Percentiles rank a stretch among this genome's conserved stretches.
Evolutionary conservation across 2,888 invertebrate genomes (phyloP).

Genomic region (Aphidius colemani): DNA sequence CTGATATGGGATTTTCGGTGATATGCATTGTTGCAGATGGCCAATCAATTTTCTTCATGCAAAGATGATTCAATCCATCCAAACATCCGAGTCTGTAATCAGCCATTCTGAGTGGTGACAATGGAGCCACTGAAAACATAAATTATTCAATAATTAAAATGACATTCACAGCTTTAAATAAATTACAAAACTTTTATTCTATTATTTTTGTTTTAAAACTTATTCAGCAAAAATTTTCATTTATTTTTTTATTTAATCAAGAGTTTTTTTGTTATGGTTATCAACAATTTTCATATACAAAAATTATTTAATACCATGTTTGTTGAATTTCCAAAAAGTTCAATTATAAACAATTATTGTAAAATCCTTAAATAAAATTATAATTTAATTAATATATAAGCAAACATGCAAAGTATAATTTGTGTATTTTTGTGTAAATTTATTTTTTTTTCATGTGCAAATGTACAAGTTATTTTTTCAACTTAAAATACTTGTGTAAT

Average conservation of each 20-base stretch:
- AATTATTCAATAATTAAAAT: conserved; percentile 31
- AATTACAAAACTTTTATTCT: conserved; percentile 11
- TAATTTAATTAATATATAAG: conserved; percentile 43
- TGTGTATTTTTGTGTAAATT: conserved; percentile 27
- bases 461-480: conserved; percentile 28
- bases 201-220: background rate
- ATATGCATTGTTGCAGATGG: conserved; percentile 74
- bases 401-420: conserved; percentile 52
- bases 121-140: conserved; percentile 70
- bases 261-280: conserved; percentile 10
- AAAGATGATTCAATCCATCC: conserved; percentile 63
- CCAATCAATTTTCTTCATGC: conserved; percentile 61
- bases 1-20: conserved; percentile 79
- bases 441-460: conserved; percentile 4
- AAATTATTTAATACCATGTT: background rate
- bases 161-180: background rate
- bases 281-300: background rate
- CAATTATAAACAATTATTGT: background rate
- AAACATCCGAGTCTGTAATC: conserved; percentile 68
- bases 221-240: conserved; percentile 12
- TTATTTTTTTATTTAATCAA: conserved; percentile 1
- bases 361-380: background rate
- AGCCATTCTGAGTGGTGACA: conserved; percentile 73
- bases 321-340: background rate
- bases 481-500: conserved; percentile 36